Base-by-base conservation (phyloP, 2,113 vertebrate species). In the Gila orcuttii region DNA sequence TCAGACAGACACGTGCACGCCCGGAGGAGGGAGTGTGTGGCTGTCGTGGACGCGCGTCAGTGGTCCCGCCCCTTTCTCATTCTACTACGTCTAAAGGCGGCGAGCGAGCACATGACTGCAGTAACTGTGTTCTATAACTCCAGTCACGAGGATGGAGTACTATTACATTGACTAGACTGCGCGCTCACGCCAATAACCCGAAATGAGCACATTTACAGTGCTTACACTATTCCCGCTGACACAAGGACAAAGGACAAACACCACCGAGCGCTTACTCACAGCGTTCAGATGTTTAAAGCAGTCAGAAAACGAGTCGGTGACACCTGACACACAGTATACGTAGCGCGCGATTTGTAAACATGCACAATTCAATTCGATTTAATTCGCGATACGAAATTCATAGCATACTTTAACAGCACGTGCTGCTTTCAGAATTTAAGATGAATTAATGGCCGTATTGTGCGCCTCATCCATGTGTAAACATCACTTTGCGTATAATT, bases 101-200 rank as follows among this genome's bases (percentile, higher is more conserved):
- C 57, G 84, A 91, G 79, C 57, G 84, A 91, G 91, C 91, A 95
- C 95, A 94, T 96, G 95, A 96, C 94, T 96, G 94, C 95, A 94
- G 94, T 88, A 93, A 89, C 89, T 76, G 55, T 86, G 85, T 92
- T 93, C 92, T 93, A 90, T 93, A 93, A 92, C 93, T 91, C 92
- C 88, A 90, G 94, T 95, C 94, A 95, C 94, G 95, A 94, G 94
- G 91, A 95, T 80, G 89, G 93, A 94, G 94, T 94, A 95, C 91
- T 94, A 92, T 94, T 95, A 93, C 92, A 92, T 90, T 39, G 45
- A 1, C 57, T 45, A 83, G 59, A 83, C 85, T 62, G 33, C 39
- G 79, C n/a, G 74, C 17, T 79, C 80, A 69, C 47, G n/a, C 50
- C 59, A 77, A 59, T 45, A 85, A 85, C 83, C 69, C 68, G 25